phyloP scores from a whole-genome alignment of 2,797 vertebrate species.

The Eulemur mongoz region DNA sequence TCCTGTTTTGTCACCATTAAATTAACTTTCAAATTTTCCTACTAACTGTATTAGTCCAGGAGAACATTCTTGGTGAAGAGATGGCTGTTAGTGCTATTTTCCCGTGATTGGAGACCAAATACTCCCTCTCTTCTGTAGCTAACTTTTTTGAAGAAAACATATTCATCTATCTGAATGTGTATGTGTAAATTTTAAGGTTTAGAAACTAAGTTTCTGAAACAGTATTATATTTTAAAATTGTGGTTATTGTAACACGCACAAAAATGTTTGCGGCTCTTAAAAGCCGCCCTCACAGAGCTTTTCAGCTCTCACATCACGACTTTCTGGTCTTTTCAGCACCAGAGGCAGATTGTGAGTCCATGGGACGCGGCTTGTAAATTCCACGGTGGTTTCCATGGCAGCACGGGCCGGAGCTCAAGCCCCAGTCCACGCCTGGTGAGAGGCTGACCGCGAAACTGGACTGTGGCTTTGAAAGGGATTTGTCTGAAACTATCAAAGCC shows the following conservation, averaged over 20 bases:
- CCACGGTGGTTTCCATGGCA: background rate
- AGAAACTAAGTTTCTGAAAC: background rate
- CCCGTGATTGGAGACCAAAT: background rate
- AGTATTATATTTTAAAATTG: background rate
- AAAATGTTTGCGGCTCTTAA: rapidly evolving
- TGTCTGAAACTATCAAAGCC: background rate
- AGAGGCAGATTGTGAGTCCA: too few relatives aligned
- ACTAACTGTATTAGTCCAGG: background rate
- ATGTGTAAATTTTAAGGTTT: background rate
- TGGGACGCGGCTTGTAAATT: background rate
- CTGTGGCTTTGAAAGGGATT: background rate
- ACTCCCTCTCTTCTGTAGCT: background rate
- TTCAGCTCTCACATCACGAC: rapidly evolving
- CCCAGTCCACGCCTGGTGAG: rapidly evolving
- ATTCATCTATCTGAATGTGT: background rate
- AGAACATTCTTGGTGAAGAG: background rate
- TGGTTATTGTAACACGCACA: too few relatives aligned
- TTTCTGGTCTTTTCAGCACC: background rate
- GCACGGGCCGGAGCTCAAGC: background rate
- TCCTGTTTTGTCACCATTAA: background rate
- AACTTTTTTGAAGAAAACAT: background rate
- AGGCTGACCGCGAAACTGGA: background rate
- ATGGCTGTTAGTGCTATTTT: background rate
- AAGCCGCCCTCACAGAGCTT: rapidly evolving
- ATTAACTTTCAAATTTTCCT: background rate